These are phyloP conservation scores for Nephrotoma flavescens DNA, from an alignment of 2,888 invertebrate species.

Conservation along the genomic window DNA sequence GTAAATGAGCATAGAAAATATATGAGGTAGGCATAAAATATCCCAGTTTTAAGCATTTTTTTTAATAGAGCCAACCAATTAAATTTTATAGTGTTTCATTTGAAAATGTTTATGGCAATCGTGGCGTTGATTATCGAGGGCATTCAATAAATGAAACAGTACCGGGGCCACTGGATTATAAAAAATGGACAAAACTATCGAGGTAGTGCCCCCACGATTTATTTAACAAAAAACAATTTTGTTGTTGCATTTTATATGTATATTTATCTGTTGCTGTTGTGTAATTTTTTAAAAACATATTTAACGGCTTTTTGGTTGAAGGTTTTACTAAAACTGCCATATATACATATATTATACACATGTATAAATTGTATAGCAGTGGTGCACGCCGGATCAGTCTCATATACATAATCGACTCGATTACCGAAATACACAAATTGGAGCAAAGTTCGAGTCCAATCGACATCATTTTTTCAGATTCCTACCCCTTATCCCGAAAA, in stretches of 20 bases:
- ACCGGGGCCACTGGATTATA: constrained; percentile 41
- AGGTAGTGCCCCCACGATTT: constrained; percentile 27
- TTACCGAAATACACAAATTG: neutral
- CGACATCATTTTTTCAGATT: neutral
- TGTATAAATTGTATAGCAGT: neutral
- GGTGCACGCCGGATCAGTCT: neutral
- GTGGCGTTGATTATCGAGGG: constrained; percentile 28
- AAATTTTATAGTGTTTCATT: constrained; percentile 14
- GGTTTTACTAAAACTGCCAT: neutral
- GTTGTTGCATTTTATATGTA: neutral
- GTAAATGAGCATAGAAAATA: constrained; percentile 74
- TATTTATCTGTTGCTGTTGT: neutral
- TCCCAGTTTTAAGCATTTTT: neutral
- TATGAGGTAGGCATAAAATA: constrained; percentile 45
- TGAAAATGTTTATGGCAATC: constrained; percentile 13
- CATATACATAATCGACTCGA: no score
- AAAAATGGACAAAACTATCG: constrained; percentile 40
- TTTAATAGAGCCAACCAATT: neutral
- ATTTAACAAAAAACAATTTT: neutral
- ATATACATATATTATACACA: neutral
- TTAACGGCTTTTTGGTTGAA: neutral
- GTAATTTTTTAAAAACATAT: neutral
- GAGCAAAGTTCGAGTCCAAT: neutral
- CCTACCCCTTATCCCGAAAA: neutral
- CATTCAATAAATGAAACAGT: constrained; percentile 39